A percentile compares a stretch with the other conserved stretches of the same genome.
phyloP scores from a whole-genome alignment of 2,888 invertebrate species.

The Eupithecia subfuscata region DNA sequence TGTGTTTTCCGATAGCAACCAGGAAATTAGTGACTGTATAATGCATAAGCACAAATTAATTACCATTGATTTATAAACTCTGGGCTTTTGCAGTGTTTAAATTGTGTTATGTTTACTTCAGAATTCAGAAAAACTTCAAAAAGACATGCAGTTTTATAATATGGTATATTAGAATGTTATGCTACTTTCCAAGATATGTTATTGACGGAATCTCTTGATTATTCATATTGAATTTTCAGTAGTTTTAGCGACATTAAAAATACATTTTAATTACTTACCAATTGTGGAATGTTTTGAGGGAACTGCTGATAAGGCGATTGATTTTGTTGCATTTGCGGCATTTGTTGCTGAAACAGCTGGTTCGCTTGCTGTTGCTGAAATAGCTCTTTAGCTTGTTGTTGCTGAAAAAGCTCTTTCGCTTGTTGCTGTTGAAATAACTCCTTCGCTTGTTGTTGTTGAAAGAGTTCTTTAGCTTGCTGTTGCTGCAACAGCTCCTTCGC shows the following conservation, averaged over 20 bases:
- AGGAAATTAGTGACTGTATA: not conserved
- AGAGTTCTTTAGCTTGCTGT: constrained; percentile 47
- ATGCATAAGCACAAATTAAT: not conserved
- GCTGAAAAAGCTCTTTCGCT: constrained; percentile 73
- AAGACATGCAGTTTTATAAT: not conserved
- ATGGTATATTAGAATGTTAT: not conserved
- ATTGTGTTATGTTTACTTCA: constrained; percentile 12
- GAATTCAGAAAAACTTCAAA: not conserved
- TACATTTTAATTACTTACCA: constrained; percentile 66
- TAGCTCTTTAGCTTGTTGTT: constrained; percentile 71
- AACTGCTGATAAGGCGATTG: constrained; percentile 78
- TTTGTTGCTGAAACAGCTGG: constrained; percentile 60
- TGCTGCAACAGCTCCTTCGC: constrained; percentile 43
- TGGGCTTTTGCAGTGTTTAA: not conserved
- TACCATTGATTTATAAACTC: not conserved
- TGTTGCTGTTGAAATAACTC: constrained; percentile 68
- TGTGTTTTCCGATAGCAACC: constrained; percentile 15
- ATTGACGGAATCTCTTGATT: not conserved
- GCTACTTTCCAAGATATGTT: not conserved
- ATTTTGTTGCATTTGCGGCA: constrained; percentile 54
- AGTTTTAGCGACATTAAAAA: not conserved
- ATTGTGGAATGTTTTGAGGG: constrained; percentile 81
- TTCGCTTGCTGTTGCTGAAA: constrained; percentile 74
- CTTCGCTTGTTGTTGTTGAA: constrained; percentile 59
- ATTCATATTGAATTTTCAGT: not conserved